Conservation (phyloP, 2,113 vertebrate species). For the Pao palembangensis region DNA sequence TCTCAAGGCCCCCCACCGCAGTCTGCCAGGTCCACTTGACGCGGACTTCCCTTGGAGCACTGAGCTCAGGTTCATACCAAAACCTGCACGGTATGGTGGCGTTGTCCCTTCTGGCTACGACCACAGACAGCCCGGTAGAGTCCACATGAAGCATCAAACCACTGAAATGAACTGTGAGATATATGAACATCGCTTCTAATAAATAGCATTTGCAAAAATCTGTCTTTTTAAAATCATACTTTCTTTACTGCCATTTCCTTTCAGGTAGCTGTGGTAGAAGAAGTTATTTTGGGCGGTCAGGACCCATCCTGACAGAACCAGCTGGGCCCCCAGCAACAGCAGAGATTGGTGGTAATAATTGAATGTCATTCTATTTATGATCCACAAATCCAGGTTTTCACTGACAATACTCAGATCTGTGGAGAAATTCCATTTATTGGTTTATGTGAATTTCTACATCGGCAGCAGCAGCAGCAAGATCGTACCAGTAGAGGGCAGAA, state of each 20-base stretch:
- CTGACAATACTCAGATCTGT: slow-evolving; percentile 1
- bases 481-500: slow-evolving; percentile 14
- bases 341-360: slow-evolving; percentile 25
- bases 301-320: slow-evolving; percentile 23
- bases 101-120: slow-evolving; percentile 69
- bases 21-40: slow-evolving; percentile 87
- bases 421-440: background rate
- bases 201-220: background rate
- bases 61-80: slow-evolving; percentile 67
- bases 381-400: background rate
- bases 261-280: slow-evolving; percentile 77
- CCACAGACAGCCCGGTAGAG: slow-evolving; percentile 68
- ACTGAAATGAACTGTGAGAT: slow-evolving; percentile 61
- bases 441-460: too few relatives aligned
- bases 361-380: slow-evolving; percentile 16
- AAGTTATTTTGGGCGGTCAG: slow-evolving; percentile 75
- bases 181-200: background rate
- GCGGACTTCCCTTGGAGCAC: slow-evolving; percentile 62
- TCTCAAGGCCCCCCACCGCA: slow-evolving; percentile 69
- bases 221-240: slow-evolving; percentile 41
- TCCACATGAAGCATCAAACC: slow-evolving; percentile 78
- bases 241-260: slow-evolving; percentile 55
- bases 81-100: slow-evolving; percentile 81
- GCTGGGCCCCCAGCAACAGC: slow-evolving; percentile 48
- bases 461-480: background rate